Evolutionary conservation across 2,113 vertebrate species (phyloP).

Genomic region (Halichoerus grypus): DNA sequence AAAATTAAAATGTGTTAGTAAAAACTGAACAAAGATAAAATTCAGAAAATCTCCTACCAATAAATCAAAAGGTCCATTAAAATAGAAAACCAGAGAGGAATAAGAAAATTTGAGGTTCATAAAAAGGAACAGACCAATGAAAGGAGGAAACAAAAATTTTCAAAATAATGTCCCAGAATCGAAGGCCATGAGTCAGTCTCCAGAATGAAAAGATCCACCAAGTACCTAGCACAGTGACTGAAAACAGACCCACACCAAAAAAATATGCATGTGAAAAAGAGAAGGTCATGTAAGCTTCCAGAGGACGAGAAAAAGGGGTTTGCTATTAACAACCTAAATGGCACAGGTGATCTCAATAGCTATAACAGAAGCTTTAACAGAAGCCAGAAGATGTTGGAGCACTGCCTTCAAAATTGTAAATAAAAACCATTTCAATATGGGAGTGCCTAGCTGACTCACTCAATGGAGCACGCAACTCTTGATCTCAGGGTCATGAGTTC

Average conservation of each 20-base stretch:
- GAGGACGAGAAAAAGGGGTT: neutral
- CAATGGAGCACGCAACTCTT: neutral
- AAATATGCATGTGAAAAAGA: neutral
- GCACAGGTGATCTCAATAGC: neutral
- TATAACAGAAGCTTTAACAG: neutral
- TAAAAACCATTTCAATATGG: neutral
- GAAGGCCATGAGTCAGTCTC: neutral
- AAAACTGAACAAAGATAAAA: conserved; percentile 11
- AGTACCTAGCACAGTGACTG: neutral
- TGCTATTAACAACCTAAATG: neutral
- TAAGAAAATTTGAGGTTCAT: neutral
- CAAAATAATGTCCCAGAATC: conserved; percentile 39
- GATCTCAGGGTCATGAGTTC: neutral
- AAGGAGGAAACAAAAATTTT: neutral
- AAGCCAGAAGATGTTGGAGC: neutral
- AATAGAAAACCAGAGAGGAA: neutral
- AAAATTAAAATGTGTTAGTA: neutral
- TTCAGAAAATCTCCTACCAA: neutral
- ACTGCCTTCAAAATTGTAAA: neutral
- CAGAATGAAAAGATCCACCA: conserved; percentile 38
- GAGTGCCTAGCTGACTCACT: neutral
- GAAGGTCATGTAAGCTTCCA: neutral
- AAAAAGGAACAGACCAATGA: neutral
- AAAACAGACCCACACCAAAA: conserved; percentile 53
- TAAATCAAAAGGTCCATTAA: neutral